A percentile compares a stretch with the other conserved stretches of the same genome.
phyloP scores from a whole-genome alignment of 2,113 vertebrate genomes.

The Callopanchax toddi region DNA sequence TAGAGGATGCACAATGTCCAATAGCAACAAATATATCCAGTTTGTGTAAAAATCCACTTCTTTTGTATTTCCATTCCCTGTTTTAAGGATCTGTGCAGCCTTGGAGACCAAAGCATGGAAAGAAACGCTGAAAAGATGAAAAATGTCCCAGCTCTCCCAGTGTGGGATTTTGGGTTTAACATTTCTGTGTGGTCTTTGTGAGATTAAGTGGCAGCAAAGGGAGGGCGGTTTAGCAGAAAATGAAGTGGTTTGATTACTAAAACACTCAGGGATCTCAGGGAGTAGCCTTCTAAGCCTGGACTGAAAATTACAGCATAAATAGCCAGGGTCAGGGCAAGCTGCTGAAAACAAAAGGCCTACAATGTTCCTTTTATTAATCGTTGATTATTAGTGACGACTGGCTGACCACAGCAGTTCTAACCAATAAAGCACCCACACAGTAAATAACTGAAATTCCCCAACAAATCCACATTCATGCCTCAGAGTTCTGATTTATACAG shows the following conservation, averaged over 20 bases:
- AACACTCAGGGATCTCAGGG: conserved; percentile 25
- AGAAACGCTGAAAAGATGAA: conserved; percentile 52
- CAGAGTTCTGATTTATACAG: not conserved
- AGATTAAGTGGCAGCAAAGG: conserved; percentile 57
- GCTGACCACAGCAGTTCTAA: conserved; percentile 29
- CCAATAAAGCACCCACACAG: conserved; percentile 7
- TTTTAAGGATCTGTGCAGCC: conserved; percentile 42
- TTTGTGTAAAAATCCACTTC: conserved; percentile 20
- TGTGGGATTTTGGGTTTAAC: conserved; percentile 42
- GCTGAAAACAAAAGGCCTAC: conserved; percentile 29
- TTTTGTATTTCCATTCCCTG: conserved; percentile 13
- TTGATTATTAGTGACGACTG: conserved; percentile 8
- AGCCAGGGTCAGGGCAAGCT: conserved; percentile 6
- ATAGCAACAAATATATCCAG: conserved; percentile 7
- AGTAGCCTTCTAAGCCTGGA: conserved; percentile 17
- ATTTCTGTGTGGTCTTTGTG: conserved; percentile 60
- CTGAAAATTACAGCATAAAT: conserved; percentile 23
- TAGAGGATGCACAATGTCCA: conserved; percentile 5
- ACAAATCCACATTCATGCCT: conserved; percentile 17
- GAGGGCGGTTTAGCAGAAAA: conserved; percentile 50
- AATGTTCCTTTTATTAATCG: conserved; percentile 31
- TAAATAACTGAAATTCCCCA: conserved; percentile 12
- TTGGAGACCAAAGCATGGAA: conserved; percentile 30
- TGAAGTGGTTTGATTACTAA: conserved; percentile 40
- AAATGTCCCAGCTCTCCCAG: conserved; percentile 30